These are phyloP conservation scores for Ptychodera flava DNA, from an alignment of 35 echinoderm and acorn worm species.

Conservation along the genomic window DNA sequence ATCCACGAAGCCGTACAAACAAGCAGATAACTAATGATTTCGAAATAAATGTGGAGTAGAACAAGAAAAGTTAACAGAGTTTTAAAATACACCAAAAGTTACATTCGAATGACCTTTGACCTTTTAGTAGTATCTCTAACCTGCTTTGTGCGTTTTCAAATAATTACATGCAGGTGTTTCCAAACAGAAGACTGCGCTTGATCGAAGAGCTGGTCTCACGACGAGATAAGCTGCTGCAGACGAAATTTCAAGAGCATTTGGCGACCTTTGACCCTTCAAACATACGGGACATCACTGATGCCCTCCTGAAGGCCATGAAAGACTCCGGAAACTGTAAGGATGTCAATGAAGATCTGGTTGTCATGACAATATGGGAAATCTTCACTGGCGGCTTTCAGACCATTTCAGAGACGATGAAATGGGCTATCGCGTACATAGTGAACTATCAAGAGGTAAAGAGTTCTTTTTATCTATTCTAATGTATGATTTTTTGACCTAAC, in stretches of 20 bases:
- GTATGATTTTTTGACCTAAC: background rate
- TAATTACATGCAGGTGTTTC: conserved; percentile 98
- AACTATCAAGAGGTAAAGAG: conserved; percentile 79
- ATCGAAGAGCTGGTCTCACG: conserved; percentile 74
- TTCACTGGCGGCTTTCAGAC: conserved; percentile 86
- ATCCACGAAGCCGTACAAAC: too few species aligned
- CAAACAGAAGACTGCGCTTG: conserved; percentile 81
- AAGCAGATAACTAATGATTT: too few species aligned
- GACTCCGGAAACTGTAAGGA: conserved; percentile 56
- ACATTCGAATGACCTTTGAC: too few species aligned
- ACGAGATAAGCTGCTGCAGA: conserved; percentile 80
- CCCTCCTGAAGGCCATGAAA: conserved; percentile 63
- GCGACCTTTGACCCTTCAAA: conserved; percentile 83
- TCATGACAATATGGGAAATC: conserved; percentile 99
- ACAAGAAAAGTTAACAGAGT: too few species aligned
- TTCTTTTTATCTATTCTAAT: background rate
- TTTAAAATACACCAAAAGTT: too few species aligned
- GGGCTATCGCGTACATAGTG: conserved; percentile 75
- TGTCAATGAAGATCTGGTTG: conserved; percentile 76
- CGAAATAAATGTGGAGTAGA: too few species aligned
- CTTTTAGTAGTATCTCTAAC: too few species aligned
- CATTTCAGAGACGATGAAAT: conserved; percentile 75
- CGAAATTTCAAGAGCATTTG: conserved; percentile 90
- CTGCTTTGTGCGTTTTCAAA: too few species aligned
- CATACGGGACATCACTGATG: conserved; percentile 92